phyloP scores from a whole-genome alignment of 2,888 invertebrate species.

The Eudasyphora cyanicolor region DNA sequence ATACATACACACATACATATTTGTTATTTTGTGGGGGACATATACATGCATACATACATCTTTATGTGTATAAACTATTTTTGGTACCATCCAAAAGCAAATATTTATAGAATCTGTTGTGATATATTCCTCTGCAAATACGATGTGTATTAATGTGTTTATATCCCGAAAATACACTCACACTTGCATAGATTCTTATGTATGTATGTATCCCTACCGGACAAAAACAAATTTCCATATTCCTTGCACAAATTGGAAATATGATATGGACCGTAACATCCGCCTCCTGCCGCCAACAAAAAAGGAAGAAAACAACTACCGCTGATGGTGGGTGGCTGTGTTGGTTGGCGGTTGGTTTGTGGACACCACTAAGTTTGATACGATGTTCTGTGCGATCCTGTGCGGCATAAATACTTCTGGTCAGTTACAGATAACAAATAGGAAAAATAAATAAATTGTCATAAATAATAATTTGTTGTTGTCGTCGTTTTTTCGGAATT shows the following conservation, averaged over 20 bases:
- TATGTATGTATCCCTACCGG: not conserved
- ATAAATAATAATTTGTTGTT: constrained; percentile 34
- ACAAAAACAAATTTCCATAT: constrained; percentile 26
- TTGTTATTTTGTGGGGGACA: not conserved
- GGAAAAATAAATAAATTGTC: constrained; percentile 35
- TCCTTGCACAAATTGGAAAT: not conserved
- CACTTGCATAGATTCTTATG: not conserved
- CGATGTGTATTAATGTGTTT: constrained; percentile 13
- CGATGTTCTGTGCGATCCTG: not conserved
- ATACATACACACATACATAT: too few species aligned
- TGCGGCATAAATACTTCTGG: constrained; percentile 52
- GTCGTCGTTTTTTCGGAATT: not conserved
- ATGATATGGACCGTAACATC: not conserved
- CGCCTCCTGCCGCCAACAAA: not conserved
- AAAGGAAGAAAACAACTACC: not conserved
- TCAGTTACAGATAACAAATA: constrained; percentile 58
- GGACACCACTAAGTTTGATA: too few species aligned
- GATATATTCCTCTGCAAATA: constrained; percentile 15
- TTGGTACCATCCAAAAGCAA: not conserved
- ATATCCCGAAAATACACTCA: not conserved
- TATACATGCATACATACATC: not conserved
- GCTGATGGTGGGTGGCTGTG: not conserved
- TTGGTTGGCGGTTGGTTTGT: too few species aligned
- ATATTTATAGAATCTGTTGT: constrained; percentile 7
- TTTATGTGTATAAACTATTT: not conserved